phyloP scores from a whole-genome alignment of 2,113 vertebrate species.

The Diphyllodes magnificus region DNA sequence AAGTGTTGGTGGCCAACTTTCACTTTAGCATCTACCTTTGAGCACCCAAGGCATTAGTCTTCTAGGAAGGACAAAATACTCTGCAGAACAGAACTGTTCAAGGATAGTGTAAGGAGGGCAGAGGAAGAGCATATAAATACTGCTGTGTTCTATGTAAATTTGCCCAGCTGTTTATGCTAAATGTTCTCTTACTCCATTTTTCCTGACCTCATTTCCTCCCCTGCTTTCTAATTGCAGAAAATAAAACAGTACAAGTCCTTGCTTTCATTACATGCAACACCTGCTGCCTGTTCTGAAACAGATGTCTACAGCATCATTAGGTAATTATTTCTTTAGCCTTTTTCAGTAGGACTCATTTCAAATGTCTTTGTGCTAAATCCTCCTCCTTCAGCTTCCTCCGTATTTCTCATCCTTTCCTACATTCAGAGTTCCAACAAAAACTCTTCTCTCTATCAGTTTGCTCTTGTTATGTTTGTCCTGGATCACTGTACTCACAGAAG shows the following conservation, averaged over 20 bases:
- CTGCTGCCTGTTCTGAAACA: slow-evolving; percentile 41
- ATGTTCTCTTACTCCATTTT: slow-evolving; percentile 9
- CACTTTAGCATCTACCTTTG: background rate
- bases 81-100: background rate
- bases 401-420: background rate
- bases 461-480: background rate
- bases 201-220: slow-evolving; percentile 23
- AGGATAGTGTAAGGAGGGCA: background rate
- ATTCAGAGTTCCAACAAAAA: background rate
- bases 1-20: background rate
- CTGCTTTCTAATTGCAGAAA: slow-evolving; percentile 10
- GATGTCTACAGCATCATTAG: slow-evolving; percentile 40
- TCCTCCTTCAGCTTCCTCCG: background rate
- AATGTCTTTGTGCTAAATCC: background rate
- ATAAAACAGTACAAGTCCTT: slow-evolving; percentile 15
- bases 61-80: background rate
- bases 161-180: slow-evolving; percentile 7
- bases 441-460: background rate
- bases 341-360: slow-evolving; percentile 1
- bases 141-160: background rate
- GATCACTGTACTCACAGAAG: background rate
- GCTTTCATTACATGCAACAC: slow-evolving; percentile 37
- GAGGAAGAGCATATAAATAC: background rate
- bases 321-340: slow-evolving; percentile 1
- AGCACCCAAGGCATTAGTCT: background rate